A percentile compares a stretch with the other conserved stretches of the same genome.
phyloP scores from a whole-genome alignment of 2,888 invertebrate genomes.

The Hymenopus coronatus region DNA sequence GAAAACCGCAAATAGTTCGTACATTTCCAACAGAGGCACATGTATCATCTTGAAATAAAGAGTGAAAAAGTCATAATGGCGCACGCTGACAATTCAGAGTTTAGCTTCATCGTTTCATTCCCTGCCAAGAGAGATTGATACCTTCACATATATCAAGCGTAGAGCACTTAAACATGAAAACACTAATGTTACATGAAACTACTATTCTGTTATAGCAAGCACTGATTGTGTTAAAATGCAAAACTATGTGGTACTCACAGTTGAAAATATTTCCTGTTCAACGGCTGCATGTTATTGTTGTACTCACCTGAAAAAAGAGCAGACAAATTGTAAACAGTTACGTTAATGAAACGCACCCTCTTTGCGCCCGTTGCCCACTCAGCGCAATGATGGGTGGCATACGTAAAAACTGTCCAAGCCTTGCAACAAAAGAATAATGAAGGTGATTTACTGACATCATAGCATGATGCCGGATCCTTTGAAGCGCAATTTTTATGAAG shows the following conservation, averaged over 20 bases:
- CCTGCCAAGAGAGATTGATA: neutral
- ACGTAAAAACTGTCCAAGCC: neutral
- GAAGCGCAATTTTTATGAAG: neutral
- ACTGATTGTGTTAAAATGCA: neutral
- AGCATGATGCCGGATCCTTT: neutral
- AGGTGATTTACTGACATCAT: neutral
- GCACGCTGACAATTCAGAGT: neutral
- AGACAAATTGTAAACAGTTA: neutral
- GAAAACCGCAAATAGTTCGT: neutral
- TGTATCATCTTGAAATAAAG: neutral
- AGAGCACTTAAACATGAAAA: neutral
- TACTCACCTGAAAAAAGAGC: neutral
- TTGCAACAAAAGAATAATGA: neutral
- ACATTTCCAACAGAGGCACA: neutral
- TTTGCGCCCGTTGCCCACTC: neutral
- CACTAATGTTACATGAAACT: neutral
- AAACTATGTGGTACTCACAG: neutral
- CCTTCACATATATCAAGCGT: neutral
- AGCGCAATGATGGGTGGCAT: neutral
- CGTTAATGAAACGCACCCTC: neutral
- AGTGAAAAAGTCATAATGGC: neutral
- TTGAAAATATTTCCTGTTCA: neutral
- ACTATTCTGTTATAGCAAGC: neutral
- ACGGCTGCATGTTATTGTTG: neutral
- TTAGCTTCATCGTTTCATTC: neutral